Evolutionary conservation across 2,888 invertebrate genomes (phyloP).

Genomic region (Netelia melanura): DNA sequence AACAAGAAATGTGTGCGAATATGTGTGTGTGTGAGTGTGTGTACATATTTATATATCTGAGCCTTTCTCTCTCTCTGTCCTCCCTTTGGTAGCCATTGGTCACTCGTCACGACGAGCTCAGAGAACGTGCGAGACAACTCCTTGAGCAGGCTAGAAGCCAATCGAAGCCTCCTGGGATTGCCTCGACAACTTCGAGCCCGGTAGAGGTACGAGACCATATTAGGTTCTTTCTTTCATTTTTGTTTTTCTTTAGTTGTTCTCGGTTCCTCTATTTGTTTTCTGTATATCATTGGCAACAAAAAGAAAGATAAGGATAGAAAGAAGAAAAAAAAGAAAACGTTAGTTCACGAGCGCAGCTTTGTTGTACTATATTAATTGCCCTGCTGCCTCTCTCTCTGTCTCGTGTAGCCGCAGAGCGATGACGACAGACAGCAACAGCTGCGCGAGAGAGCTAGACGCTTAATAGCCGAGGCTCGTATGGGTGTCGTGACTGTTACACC

Average conservation of each 20-base stretch:
- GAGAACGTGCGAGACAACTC: constrained; percentile 93
- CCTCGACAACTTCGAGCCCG: constrained; percentile 86
- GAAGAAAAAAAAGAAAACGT: background rate
- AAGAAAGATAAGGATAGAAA: background rate
- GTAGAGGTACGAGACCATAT: constrained; percentile 83
- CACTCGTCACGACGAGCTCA: constrained; percentile 93
- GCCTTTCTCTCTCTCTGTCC: constrained; percentile 69
- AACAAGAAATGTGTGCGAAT: background rate
- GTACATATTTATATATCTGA: background rate
- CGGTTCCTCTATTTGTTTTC: constrained; percentile 11
- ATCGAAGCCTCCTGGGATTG: constrained; percentile 84
- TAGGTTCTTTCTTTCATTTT: constrained; percentile 58
- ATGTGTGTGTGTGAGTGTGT: too few relatives aligned
- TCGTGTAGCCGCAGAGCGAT: constrained; percentile 87
- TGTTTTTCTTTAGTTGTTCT: constrained; percentile 16
- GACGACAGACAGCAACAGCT: constrained; percentile 95
- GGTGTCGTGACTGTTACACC: constrained; percentile 85
- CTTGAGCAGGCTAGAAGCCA: constrained; percentile 90
- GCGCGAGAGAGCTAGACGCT: constrained; percentile 94
- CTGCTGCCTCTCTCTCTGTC: constrained; percentile 59
- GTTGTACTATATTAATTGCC: constrained; percentile 37
- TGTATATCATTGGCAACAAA: constrained; percentile 11
- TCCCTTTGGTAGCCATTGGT: constrained; percentile 88
- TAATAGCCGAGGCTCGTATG: constrained; percentile 94
- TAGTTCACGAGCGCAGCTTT: constrained; percentile 27